Percentiles rank a stretch among this genome's conserved stretches.
phyloP scores from a whole-genome alignment of 2,113 vertebrate genomes.

The Syrmaticus mikado region DNA sequence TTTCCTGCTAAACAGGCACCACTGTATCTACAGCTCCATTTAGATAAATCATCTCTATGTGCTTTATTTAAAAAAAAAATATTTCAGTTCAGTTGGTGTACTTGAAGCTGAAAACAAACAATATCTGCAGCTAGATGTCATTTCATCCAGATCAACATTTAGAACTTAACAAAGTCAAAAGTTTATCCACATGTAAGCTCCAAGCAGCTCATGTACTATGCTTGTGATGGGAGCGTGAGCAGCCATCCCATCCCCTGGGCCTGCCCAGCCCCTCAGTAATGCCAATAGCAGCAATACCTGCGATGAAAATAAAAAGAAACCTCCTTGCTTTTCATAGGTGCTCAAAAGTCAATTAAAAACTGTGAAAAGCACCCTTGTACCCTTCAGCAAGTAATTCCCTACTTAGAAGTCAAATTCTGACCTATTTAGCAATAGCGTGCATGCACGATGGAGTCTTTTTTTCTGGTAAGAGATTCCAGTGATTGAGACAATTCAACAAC shows the following conservation, averaged over 20 bases:
- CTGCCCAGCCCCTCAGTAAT: not conserved
- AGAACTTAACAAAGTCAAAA: conserved; percentile 18
- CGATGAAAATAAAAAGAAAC: not conserved
- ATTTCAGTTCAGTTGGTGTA: not conserved
- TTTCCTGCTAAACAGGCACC: conserved; percentile 74
- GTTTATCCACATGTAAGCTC: not conserved
- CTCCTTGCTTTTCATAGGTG: not conserved
- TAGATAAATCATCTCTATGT: conserved; percentile 59
- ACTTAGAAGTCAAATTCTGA: not conserved
- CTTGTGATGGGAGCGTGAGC: not conserved
- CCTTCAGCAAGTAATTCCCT: accelerated
- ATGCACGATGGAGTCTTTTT: accelerated
- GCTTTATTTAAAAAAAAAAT: not conserved
- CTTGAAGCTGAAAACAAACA: not conserved
- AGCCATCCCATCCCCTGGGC: not conserved
- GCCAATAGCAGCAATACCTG: not conserved
- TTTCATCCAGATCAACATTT: conserved; percentile 41
- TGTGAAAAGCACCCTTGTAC: accelerated
- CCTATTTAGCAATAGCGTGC: not conserved
- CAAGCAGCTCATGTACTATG: conserved; percentile 6
- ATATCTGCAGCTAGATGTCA: conserved; percentile 2
- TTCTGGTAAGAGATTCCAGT: not conserved
- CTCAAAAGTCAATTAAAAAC: not conserved
- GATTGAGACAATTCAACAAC: not conserved
- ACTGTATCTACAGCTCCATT: conserved; percentile 75